Base-by-base conservation (phyloP, 30 jellyfish, hydroid and myxozoan genomes). In the Morbakka virulenta region DNA sequence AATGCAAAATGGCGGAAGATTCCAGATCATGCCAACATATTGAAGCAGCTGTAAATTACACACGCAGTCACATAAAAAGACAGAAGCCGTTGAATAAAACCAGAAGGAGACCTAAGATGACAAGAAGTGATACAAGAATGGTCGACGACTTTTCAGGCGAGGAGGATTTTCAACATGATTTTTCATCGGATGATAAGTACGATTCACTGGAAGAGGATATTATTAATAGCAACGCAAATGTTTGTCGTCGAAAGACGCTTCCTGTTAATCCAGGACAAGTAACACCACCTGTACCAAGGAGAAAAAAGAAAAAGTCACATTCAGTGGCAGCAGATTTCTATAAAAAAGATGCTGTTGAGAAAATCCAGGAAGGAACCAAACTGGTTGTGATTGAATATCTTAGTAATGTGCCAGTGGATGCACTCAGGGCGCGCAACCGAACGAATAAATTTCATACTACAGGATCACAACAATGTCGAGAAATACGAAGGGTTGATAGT, bases 351-450 rank as follows among this genome's bases (percentile, higher is more conserved):
- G 65, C 50, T 17, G 53, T n/a, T 23, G 98, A 91, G 34, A 50
- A 81, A 17, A 71, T 91, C 94, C 57, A 77, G 50, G 78, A 91
- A 28, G 98, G 85, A 71, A 85, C 98, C 1, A 91, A 80, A 28
- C 78, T 91, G 25, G 82, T 91, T 36, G 94, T 91, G 21, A 52
- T 91, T 32, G 98, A 91, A 69, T 91, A 69, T 52, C 64, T 91
- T 24, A 84, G 98, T 74, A 85, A 85, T 26, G 93, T 91, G 2
- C 81, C 95, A 26, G 73, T 93, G 9, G 93, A 80, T 29, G 28
- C 57, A 66, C 63, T 91, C 1, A 79, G 86, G 29, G 96, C 95
- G 22, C 72, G 98, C 48, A 49, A 62, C 2, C 67, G 77, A 32
- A 33, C 64, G 14, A 27, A 50, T 12, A 75, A 68, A 24, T 83